Conservation (phyloP, 2,888 invertebrate genomes). For the Diplazon laetatorius region DNA sequence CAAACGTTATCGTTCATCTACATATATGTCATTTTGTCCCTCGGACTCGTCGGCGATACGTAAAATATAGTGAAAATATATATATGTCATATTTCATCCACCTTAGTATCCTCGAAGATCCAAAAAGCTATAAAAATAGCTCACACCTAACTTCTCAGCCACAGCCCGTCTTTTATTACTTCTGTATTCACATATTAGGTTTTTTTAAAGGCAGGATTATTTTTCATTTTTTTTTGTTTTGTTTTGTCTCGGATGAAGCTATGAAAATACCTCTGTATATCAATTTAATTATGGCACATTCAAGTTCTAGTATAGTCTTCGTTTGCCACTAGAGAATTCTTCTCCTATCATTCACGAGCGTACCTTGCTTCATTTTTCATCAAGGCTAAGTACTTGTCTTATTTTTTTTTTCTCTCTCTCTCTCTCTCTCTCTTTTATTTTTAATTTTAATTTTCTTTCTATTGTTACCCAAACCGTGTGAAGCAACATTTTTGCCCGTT, state of each 20-base stretch:
- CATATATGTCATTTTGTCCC: slow-evolving; percentile 64
- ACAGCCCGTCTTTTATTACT: slow-evolving; percentile 80
- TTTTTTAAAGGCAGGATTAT: slow-evolving; percentile 80
- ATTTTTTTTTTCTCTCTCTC: background rate
- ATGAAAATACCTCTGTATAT: slow-evolving; percentile 77
- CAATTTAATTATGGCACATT: slow-evolving; percentile 73
- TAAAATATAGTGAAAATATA: slow-evolving; percentile 82
- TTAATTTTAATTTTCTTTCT: slow-evolving; percentile 1
- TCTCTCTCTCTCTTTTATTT: background rate
- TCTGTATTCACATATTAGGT: slow-evolving; percentile 78
- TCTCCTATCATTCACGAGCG: slow-evolving; percentile 40
- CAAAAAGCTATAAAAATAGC: slow-evolving; percentile 83
- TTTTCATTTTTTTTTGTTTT: slow-evolving; percentile 61
- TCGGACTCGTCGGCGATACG: slow-evolving; percentile 72
- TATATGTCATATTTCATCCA: slow-evolving; percentile 78
- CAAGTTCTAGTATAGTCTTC: slow-evolving; percentile 64
- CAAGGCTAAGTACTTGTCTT: slow-evolving; percentile 29
- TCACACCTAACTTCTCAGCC: slow-evolving; percentile 79
- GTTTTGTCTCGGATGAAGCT: slow-evolving; percentile 74
- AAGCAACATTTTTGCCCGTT: slow-evolving; percentile 38
- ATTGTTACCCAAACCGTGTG: slow-evolving; percentile 22
- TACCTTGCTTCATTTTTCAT: slow-evolving; percentile 32
- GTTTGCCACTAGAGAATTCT: slow-evolving; percentile 58
- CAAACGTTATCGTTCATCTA: slow-evolving; percentile 38
- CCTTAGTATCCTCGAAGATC: slow-evolving; percentile 76